Evolutionary conservation across 2,113 vertebrate species (phyloP), one percentile per base, ranked within the genome.

Genomic region (Neolamprologus toae): DNA sequence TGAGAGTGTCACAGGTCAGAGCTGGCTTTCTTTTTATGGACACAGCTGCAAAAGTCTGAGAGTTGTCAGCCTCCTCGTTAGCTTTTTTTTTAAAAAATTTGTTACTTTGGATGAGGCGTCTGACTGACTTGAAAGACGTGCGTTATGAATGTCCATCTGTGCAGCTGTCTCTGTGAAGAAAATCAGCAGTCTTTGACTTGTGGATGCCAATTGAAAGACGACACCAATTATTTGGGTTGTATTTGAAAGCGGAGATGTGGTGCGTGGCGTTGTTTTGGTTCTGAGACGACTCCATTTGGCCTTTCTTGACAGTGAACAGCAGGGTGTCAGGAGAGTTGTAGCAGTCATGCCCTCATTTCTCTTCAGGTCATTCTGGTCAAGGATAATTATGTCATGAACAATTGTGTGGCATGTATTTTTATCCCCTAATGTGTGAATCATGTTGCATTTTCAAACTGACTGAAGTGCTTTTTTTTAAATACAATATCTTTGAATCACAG

Each of bases 111-210:
- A 37, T 21, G 42, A 90, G 66, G 76, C 79, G 10, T 55, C n/a
- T 47, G 79, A 73, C 81, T 88, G 80, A 85, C 21, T 55, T 40
- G 42, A 71, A 71, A 68, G 81, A 73, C 86, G 31, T 47, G 57
- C 68, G 86, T 87, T 33, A 17, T 28, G 81, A 90, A 87, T 35
- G 66, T 85, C 87, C 80, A 86, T 95, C 91, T 94, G 76, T 92
- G 91, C 93, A 93, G 88, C 92, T 95, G 93, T 93, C 94, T 92
- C 84, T 83, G 59, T 93, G 94, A 94, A 91, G 95, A 94, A 86
- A 92, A 68, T 68, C 90, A 93, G 92, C 85, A 31, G 55, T 54
- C 80, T 95, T 92, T 96, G 94, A 93, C 82, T 92, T 86, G 79
- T 87, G 89, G 87, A 95, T 94, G 88, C 84, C 86, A 90, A 37